Base-by-base conservation (phyloP, 2,113 vertebrate species). In the Azemiops feae region DNA sequence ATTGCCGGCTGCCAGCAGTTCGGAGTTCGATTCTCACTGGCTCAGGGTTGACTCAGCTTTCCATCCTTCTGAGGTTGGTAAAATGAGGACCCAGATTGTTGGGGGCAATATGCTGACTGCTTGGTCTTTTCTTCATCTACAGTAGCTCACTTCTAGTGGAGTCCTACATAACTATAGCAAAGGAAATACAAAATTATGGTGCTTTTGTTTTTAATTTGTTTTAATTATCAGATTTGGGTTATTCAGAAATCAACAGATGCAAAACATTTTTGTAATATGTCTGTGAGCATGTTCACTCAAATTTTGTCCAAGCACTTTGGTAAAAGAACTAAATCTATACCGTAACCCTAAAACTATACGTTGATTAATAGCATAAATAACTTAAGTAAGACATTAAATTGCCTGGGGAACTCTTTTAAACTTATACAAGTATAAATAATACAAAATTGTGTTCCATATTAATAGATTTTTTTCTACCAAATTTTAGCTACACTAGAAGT, bases 371-470 rank as follows among this genome's bases (percentile, higher is more conserved):
- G 20, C 43, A 34, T 30, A 90, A 58, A 14, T 60, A 93, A 60
- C 45, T 58, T 81, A 85, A 58, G 12, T 39, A 18, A 92, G 18
- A 25, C 23, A 3, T 52, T 45, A 85, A 22, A 58, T 20, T 89
- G 39, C 11, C n/a, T 52, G 30, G 8, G 34, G 55, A 89, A 53
- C 52, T 47, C 14, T n/a, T 57, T 50, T 22, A 89, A 92, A 92
- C 8, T 23, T 86, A 23, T 55, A 18, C 50, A 89, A 50, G 18
- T 9, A 54, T 34, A 89, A 74, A 88, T 88, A 74, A 89, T 45
- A 53, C 20, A 52, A 92, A 74, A 89, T 34, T 89, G 92, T 39
- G 69, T 85, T 89, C 52, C 69, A 58, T 90, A 93, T 53, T 30
- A 23, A 52, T 86, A 23, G 50, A 23, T 86, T 4, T 54, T 10